Base-by-base conservation (phyloP, 2,113 vertebrate genomes). In the Carollia perspicillata region DNA sequence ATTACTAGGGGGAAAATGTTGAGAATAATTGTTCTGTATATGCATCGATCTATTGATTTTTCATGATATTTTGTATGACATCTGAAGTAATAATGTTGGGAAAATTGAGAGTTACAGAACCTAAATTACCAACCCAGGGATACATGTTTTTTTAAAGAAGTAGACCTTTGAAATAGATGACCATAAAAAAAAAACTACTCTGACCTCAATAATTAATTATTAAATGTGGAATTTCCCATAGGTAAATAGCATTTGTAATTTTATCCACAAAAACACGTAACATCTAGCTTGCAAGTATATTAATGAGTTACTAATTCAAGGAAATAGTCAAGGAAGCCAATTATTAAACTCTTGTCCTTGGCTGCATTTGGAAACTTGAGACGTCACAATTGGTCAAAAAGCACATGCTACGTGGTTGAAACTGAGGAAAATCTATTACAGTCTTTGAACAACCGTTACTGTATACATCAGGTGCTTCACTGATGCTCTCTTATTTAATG, bases 191-290 rank as follows among this genome's bases (percentile, higher is more conserved):
- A 3, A 28, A 2, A 33, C 3, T 10, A 22, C 63, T 88, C 60
- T 89, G 49, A 55, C 42, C 92, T 88, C 47, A 51, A 89, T 95
- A 88, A 85, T 74, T 72, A 91, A 68, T 75, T 75, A 90, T 72
- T 40, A 86, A 90, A 71, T 26, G 68, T 94, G 72, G 58, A 75
- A 63, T 91, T 97, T 90, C 79, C 81, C 91, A 89, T 78, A 51
- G 47, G 47, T 81, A 88, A 92, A 40, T 16, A 79, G 22, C n/a
- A 55, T 85, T 95, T 94, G 51, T 65, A 90, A 92, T 84, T 78
- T 84, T 75, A 93, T 23, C 26, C 60, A 66, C 37, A 85, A 58
- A 44, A 49, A 91, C 79, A 13, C 33, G 2, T 93, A 81, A 58
- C 8, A 58, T 89, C 35, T 74, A 51, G 16, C 68, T 89, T 89